These are phyloP conservation scores for Bubalus kerabau DNA, from an alignment of 2,113 vertebrate species.

Conservation along the genomic window DNA sequence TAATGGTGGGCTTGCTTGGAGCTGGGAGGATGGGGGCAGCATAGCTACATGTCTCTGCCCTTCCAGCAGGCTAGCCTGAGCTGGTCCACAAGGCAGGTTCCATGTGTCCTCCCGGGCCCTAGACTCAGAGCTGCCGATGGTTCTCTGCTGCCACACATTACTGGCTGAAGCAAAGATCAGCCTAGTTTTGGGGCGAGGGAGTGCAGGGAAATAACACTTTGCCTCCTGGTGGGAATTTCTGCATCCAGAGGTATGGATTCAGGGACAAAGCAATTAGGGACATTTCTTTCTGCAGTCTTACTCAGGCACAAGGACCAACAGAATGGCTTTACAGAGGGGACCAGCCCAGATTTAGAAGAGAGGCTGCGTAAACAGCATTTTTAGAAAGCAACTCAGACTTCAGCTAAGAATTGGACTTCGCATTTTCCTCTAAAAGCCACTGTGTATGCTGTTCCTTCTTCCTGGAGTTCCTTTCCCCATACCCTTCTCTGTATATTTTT, in stretches of 20 bases:
- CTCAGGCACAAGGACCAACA: not conserved
- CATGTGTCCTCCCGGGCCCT: not conserved
- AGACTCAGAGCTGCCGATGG: rapidly evolving
- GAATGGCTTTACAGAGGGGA: not conserved
- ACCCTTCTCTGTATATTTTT: not conserved
- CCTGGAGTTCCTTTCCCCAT: no score
- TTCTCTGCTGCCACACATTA: not conserved
- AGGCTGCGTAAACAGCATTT: no score
- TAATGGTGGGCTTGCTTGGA: rapidly evolving
- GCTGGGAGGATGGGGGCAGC: not conserved
- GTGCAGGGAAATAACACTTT: not conserved
- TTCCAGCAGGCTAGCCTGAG: not conserved
- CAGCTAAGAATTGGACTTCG: not conserved
- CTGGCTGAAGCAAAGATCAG: not conserved
- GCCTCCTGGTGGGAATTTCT: not conserved
- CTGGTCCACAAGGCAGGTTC: not conserved
- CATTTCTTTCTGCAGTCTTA: not conserved
- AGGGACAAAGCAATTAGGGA: not conserved
- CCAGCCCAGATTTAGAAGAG: not conserved
- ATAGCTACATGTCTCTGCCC: rapidly evolving
- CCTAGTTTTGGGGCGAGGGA: not conserved
- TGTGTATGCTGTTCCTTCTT: not conserved
- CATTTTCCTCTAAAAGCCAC: not conserved
- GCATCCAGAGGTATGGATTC: not conserved
- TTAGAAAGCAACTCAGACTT: not conserved